Percentiles rank a stretch among this genome's conserved stretches.
phyloP scores from a whole-genome alignment of 2,797 vertebrate species.

The Anas georgica region DNA sequence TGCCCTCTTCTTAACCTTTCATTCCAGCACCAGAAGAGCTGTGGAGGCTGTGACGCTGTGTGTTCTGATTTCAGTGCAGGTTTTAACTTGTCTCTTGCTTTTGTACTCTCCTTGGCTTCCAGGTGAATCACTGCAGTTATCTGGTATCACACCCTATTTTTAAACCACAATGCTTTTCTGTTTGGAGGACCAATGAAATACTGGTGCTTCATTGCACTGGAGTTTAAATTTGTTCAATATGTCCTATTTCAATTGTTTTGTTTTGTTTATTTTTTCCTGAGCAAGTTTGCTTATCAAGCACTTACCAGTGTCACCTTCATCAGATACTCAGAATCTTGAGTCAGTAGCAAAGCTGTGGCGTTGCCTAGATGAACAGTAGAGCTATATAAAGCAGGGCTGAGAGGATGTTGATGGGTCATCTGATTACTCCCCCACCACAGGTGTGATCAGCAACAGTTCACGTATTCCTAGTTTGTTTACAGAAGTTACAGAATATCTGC shows the following conservation, averaged over 20 bases:
- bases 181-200: neutral
- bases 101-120: conserved; percentile 48
- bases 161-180: conserved; percentile 28
- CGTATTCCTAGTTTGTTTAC: neutral
- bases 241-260: neutral
- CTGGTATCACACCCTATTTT: conserved; percentile 64
- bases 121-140: conserved; percentile 64
- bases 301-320: neutral
- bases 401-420: neutral
- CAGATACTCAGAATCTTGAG: neutral
- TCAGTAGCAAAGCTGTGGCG: neutral
- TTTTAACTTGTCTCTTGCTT: conserved; percentile 55
- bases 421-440: neutral
- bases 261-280: neutral
- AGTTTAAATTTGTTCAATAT: neutral
- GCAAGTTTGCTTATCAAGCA: neutral
- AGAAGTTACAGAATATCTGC: neutral
- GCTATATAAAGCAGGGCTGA: neutral
- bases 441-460: neutral
- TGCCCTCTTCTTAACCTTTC: conserved; percentile 63
- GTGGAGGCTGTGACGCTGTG: conserved; percentile 30
- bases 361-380: neutral
- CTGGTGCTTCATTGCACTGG: neutral
- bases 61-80: conserved; percentile 52
- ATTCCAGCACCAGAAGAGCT: conserved; percentile 8